A percentile compares a stretch with the other conserved stretches of the same genome.
Evolutionary conservation across 1,140 invertebrate species (phyloP).

Genomic region (Zeugodacus cucurbitae): DNA sequence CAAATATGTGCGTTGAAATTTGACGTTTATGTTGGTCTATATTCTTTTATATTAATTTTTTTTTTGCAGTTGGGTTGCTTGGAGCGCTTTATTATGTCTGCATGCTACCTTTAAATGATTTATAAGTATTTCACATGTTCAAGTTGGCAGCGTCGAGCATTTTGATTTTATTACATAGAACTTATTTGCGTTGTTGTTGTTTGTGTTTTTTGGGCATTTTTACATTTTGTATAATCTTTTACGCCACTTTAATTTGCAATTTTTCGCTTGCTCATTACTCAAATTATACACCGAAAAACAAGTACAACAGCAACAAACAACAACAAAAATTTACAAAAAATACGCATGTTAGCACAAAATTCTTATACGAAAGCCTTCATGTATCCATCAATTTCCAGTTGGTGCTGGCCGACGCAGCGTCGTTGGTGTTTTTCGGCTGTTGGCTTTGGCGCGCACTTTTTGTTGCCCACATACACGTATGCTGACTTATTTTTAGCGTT

Average conservation of each 20-base stretch:
- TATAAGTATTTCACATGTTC: not conserved
- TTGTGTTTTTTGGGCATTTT: not conserved
- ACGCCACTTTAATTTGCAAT: constrained; percentile 8
- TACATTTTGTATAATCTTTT: not conserved
- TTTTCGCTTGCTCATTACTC: not conserved
- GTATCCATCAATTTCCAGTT: constrained; percentile 10
- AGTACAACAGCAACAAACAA: no score
- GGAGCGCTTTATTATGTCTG: not conserved
- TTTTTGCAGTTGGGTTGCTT: not conserved
- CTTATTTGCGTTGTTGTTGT: not conserved
- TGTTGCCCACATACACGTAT: not conserved
- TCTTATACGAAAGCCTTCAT: not conserved
- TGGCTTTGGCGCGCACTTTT: not conserved
- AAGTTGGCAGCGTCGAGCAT: not conserved
- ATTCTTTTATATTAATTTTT: not conserved
- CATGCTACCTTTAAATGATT: not conserved
- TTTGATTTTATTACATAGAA: not conserved
- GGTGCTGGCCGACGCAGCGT: not conserved
- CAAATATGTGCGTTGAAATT: not conserved
- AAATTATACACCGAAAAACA: no score
- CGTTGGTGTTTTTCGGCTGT: not conserved
- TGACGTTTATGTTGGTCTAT: not conserved
- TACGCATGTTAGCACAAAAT: not conserved
- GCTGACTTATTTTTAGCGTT: no score
- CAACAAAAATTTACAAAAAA: not conserved